These are phyloP conservation scores for Pogona vitticeps DNA, from an alignment of 2,113 vertebrate species.

Conservation along the genomic window DNA sequence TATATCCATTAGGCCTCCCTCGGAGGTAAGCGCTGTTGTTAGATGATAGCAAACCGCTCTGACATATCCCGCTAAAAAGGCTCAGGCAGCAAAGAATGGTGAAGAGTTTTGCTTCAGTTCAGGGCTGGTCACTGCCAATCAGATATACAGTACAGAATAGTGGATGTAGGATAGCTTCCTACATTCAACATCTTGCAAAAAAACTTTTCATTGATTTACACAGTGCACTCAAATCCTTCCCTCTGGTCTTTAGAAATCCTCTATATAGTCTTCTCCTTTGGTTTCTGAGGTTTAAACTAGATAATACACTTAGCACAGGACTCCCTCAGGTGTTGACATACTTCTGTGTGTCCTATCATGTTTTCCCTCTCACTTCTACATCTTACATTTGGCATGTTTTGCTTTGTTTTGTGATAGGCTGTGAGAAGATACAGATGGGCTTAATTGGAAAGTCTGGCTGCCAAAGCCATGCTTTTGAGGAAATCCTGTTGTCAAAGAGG, in stretches of 20 bases:
- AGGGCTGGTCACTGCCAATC: background rate
- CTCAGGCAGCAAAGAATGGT: background rate
- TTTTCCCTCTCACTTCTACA: no score
- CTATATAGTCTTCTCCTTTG: background rate
- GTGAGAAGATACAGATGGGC: no score
- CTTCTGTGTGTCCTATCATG: no score
- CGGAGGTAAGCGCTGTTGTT: background rate
- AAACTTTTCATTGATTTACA: background rate
- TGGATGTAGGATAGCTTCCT: background rate
- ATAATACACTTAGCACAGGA: no score
- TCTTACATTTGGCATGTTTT: no score
- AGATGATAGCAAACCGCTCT: background rate
- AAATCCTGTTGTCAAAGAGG: no score
- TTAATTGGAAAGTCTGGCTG: no score
- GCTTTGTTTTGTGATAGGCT: no score
- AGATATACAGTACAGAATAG: background rate
- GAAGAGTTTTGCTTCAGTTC: background rate
- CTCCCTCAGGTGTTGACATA: no score
- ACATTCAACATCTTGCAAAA: background rate
- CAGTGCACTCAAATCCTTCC: background rate
- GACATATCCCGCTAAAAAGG: background rate
- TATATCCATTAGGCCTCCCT: background rate
- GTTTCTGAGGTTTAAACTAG: constrained; percentile 16
- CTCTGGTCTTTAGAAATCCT: background rate
- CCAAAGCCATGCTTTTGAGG: no score